Evolutionary conservation across 2,113 vertebrate species (phyloP).

Genomic region (Cavia aperea): DNA sequence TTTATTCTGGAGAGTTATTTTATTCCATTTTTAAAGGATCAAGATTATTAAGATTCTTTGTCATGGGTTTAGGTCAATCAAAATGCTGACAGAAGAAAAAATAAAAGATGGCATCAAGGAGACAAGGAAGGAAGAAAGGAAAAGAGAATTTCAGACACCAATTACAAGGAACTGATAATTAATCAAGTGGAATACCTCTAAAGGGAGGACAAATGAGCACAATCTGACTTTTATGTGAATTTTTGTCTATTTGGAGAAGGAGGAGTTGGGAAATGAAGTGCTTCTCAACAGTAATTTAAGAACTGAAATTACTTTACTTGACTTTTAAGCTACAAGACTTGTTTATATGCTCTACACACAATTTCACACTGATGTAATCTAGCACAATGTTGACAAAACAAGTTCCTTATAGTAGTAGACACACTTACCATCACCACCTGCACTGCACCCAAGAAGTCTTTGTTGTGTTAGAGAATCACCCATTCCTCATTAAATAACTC

Average conservation of each 20-base stretch:
- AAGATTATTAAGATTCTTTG: neutral
- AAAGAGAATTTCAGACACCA: conserved; percentile 67
- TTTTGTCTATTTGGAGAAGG: conserved; percentile 75
- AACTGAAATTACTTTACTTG: conserved; percentile 84
- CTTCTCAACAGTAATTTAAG: conserved; percentile 79
- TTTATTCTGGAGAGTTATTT: neutral
- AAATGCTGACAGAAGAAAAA: neutral
- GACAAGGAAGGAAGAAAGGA: neutral
- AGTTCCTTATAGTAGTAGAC: conserved; percentile 22
- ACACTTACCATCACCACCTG: neutral
- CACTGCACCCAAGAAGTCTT: neutral
- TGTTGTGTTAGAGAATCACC: neutral
- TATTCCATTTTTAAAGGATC: neutral
- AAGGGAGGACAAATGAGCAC: conserved; percentile 70
- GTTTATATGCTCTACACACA: conserved; percentile 59
- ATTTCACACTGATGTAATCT: conserved; percentile 64
- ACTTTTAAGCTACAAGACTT: conserved; percentile 69
- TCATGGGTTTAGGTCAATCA: neutral
- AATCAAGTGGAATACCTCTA: conserved; percentile 71
- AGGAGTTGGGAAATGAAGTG: conserved; percentile 78
- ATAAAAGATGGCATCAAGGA: neutral
- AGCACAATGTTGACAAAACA: conserved; percentile 62
- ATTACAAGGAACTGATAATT: conserved; percentile 64
- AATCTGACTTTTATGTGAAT: conserved; percentile 77
- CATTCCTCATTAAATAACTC: neutral